Evolutionary conservation across 2,888 invertebrate species (phyloP).

Genomic region (Capitulum mitella): DNA sequence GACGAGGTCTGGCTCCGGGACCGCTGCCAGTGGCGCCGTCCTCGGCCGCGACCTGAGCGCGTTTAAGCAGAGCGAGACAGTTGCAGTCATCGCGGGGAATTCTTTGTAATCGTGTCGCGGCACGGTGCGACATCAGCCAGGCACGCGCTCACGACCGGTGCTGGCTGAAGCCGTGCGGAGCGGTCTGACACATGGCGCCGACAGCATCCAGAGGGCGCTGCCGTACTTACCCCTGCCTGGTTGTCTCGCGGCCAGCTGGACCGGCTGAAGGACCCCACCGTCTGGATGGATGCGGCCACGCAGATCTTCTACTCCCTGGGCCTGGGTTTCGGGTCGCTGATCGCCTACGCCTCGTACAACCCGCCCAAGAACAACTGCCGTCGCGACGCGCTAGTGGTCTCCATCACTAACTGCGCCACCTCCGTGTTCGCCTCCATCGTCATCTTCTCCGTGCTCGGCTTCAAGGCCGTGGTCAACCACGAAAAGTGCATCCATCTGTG

Average conservation of each 20-base stretch:
- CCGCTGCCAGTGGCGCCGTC: too few relatives aligned
- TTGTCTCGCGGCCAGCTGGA: slow-evolving; percentile 68
- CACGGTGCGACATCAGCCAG: too few relatives aligned
- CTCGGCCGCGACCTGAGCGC: too few relatives aligned
- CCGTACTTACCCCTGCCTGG: too few relatives aligned
- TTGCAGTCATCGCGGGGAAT: too few relatives aligned
- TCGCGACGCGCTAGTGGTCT: slow-evolving; percentile 84
- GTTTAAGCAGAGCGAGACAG: too few relatives aligned
- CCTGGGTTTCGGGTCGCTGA: slow-evolving; percentile 87
- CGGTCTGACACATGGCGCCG: too few relatives aligned
- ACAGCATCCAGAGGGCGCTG: too few relatives aligned
- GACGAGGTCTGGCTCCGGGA: too few relatives aligned
- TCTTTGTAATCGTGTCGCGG: too few relatives aligned
- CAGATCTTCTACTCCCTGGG: slow-evolving; percentile 96
- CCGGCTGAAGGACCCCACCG: slow-evolving; percentile 81
- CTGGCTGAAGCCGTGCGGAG: too few relatives aligned
- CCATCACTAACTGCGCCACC: slow-evolving; percentile 85
- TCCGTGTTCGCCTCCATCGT: slow-evolving; percentile 95
- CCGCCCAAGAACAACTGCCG: slow-evolving; percentile 94
- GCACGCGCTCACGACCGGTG: too few relatives aligned
- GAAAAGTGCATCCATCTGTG: slow-evolving; percentile 70
- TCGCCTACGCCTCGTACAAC: slow-evolving; percentile 94
- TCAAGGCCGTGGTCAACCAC: slow-evolving; percentile 86
- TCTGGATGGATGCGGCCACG: slow-evolving; percentile 95
- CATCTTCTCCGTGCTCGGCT: slow-evolving; percentile 89